These are phyloP conservation scores for Brachyopa scutellaris DNA, from an alignment of 2,888 invertebrate genomes.

Conservation along the genomic window DNA sequence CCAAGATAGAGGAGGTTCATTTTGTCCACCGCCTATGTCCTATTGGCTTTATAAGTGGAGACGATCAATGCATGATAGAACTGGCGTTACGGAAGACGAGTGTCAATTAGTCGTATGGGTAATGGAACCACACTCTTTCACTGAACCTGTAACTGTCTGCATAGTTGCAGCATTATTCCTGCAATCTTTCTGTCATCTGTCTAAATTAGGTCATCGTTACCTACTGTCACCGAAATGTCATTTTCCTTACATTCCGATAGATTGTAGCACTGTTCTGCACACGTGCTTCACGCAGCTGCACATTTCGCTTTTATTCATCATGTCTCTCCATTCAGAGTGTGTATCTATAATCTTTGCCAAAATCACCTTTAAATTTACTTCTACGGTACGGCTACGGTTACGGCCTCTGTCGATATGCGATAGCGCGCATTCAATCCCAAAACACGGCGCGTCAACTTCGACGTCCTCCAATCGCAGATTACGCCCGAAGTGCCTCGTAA, in stretches of 20 bases:
- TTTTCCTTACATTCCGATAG: constrained; percentile 4
- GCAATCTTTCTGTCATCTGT: no score
- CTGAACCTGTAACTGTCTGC: no score
- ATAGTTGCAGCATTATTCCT: no score
- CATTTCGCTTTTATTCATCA: constrained; percentile 44
- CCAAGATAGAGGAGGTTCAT: no score
- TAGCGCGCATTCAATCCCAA: background rate
- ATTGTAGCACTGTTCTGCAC: constrained; percentile 12
- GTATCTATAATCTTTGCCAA: constrained; percentile 28
- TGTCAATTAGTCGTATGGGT: no score
- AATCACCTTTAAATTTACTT: constrained; percentile 52
- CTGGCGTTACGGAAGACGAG: no score
- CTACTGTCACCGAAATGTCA: background rate
- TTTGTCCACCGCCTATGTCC: no score
- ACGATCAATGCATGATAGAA: no score
- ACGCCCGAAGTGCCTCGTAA: constrained; percentile 50
- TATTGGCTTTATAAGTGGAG: no score
- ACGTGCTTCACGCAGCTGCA: constrained; percentile 38
- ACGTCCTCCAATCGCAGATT: constrained; percentile 41
- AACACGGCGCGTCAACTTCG: background rate
- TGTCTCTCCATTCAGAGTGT: constrained; percentile 13
- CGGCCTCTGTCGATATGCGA: background rate
- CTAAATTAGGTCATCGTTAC: constrained; percentile 21
- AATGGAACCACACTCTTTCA: no score
- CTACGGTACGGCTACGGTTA: no score